Conservation (phyloP, 2,888 invertebrate species). For the Frankliniella fusca region DNA sequence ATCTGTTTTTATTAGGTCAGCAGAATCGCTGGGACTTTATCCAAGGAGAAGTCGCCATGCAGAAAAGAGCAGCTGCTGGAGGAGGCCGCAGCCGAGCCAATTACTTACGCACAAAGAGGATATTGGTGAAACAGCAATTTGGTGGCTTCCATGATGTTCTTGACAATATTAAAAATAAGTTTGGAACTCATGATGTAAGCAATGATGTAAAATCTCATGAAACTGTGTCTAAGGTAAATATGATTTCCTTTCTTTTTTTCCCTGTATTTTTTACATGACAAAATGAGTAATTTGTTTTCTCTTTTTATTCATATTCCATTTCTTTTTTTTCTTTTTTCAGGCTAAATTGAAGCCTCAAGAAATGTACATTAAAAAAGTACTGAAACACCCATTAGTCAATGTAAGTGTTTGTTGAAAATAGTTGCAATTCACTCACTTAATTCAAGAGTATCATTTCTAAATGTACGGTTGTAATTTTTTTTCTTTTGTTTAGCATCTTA, state of each 20-base stretch:
- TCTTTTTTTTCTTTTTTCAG: background rate
- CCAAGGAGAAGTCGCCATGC: conserved; percentile 67
- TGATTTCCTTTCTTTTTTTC: background rate
- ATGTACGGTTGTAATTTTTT: background rate
- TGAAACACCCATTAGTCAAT: background rate
- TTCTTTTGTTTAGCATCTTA: background rate
- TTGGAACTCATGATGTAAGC: background rate
- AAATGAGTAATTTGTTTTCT: background rate
- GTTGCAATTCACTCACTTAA: too few species aligned
- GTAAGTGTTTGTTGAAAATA: background rate
- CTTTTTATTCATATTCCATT: background rate
- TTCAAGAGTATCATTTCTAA: background rate
- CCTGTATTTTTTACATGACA: background rate
- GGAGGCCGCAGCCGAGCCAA: conserved; percentile 38
- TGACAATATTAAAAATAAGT: background rate
- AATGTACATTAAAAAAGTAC: background rate
- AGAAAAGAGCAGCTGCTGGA: conserved; percentile 45
- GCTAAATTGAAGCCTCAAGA: background rate
- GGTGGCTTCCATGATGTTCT: background rate
- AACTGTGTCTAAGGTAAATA: background rate
- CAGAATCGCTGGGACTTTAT: conserved; percentile 80
- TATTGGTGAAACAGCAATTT: background rate
- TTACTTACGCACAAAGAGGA: background rate
- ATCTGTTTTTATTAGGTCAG: conserved; percentile 43
- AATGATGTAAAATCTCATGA: background rate